These are phyloP conservation scores for Ornithoptera priamus DNA, from an alignment of 2,888 invertebrate species.

Conservation along the genomic window DNA sequence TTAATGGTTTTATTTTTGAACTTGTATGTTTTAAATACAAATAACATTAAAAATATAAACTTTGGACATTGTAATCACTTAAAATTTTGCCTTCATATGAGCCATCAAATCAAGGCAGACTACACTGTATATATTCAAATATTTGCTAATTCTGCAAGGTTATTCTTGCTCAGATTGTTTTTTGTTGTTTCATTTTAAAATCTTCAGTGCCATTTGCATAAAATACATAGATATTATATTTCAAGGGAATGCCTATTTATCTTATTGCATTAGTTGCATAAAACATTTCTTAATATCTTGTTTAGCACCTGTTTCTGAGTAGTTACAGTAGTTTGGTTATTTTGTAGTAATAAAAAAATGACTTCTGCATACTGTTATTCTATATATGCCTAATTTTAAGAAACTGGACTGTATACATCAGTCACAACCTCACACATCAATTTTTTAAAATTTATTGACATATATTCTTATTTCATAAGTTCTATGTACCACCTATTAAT, in stretches of 20 bases:
- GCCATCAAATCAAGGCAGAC: slow-evolving; percentile 58
- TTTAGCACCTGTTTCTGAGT: not conserved
- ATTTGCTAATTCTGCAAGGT: slow-evolving; percentile 61
- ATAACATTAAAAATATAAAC: no score
- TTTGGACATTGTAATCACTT: slow-evolving; percentile 15
- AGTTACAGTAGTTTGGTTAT: no score
- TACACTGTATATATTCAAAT: slow-evolving; percentile 58
- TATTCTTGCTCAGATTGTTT: slow-evolving; percentile 46
- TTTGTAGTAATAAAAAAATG: not conserved
- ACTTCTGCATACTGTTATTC: not conserved
- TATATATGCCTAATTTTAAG: not conserved
- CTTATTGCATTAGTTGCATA: not conserved
- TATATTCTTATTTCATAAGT: no score
- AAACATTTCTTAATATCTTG: not conserved
- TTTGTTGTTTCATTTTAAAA: slow-evolving; percentile 36
- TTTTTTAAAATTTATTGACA: no score
- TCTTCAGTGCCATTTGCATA: slow-evolving; percentile 31
- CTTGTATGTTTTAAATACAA: no score
- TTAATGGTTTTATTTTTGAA: no score
- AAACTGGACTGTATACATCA: no score
- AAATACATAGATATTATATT: slow-evolving; percentile 29
- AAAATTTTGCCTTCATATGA: slow-evolving; percentile 36
- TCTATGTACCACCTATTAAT: no score
- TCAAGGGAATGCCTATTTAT: slow-evolving; percentile 21
- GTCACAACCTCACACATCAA: no score